Evolutionary conservation across 1,140 invertebrate species (phyloP).

Genomic region (Sipha flava): DNA sequence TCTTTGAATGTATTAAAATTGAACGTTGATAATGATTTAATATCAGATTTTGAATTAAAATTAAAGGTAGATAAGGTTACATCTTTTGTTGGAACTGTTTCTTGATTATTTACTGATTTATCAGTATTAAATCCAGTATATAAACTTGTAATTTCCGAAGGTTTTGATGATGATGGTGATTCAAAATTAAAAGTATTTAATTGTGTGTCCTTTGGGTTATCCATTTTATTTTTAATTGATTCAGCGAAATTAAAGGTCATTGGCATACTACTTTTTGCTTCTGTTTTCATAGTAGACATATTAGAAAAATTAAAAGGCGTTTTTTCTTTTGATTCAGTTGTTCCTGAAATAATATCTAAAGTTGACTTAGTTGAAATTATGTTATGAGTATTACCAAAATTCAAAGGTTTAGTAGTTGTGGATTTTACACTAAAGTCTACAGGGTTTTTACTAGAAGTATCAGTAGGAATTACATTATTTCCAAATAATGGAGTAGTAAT

Average conservation of each 20-base stretch:
- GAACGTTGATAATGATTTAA: background rate
- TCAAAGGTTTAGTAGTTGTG: background rate
- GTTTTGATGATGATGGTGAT: background rate
- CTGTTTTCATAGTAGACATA: background rate
- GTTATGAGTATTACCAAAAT: background rate
- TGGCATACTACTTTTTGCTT: background rate
- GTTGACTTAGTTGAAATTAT: background rate
- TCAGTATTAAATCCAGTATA: background rate
- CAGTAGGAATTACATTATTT: background rate
- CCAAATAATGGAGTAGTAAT: background rate
- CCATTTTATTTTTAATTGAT: conserved; percentile 8
- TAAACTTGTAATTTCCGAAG: background rate
- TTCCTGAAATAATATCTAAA: background rate
- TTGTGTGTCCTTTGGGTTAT: background rate
- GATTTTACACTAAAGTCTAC: conserved; percentile 2
- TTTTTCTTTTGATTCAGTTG: background rate
- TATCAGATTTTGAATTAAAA: conserved; percentile 12
- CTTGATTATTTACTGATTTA: background rate
- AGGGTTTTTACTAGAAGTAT: background rate
- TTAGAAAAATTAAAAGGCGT: background rate
- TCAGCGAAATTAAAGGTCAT: background rate
- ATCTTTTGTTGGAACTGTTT: background rate
- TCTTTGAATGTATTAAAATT: background rate
- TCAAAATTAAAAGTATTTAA: background rate
- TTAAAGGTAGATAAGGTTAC: background rate